Base-by-base conservation (phyloP, 2,113 vertebrate genomes). In the Onychostruthus taczanowskii region DNA sequence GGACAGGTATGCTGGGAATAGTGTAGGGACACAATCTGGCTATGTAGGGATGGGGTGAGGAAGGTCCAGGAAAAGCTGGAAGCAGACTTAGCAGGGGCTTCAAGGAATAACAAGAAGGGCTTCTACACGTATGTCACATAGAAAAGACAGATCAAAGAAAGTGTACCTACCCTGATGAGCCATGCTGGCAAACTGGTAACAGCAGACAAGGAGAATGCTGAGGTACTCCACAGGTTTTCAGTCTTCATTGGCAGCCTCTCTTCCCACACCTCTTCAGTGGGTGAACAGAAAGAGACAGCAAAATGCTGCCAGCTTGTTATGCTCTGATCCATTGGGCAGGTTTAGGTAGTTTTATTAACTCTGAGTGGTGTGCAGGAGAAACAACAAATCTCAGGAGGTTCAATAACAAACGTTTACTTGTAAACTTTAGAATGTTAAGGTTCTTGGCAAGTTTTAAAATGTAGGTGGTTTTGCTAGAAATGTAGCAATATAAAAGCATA, bases 331-430 rank as follows among this genome's bases (percentile, higher is more conserved):
- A 0, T 37, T 44, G 13, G 27, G 13, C 1, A 3, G 11, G 6
- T 63, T 53, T 22, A 18, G 13, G 33, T 33, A 21, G 13, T 16
- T 63, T 62, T 17, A 35, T 62, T 72, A 44, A 13, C 35, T 49
- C 30, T 50, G 35, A 9, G 15, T 30, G 5, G 6, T 52, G 46
- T 0, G 0, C 0, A 2, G 46, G 21, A 72, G 67, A 72, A 72
- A 26, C 10, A 53, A 19, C 39, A 63, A 37, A 31, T 46, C 33
- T 44, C 39, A 17, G 39, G 13, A 26, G 1, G 7, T 37, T 37
- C 33, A 31, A 13, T 20, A 83, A 31, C 46, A 44, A 62, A 62
- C 7, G 26, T 53, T 59, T 30, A 27, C 31, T 26, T 31, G 8
- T 13, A 53, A 62, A 44, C 26, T 72, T 44, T 8, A 52, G 56